Evolutionary conservation across 2,113 vertebrate genomes (phyloP).

Genomic region (Pampusana beccarii): DNA sequence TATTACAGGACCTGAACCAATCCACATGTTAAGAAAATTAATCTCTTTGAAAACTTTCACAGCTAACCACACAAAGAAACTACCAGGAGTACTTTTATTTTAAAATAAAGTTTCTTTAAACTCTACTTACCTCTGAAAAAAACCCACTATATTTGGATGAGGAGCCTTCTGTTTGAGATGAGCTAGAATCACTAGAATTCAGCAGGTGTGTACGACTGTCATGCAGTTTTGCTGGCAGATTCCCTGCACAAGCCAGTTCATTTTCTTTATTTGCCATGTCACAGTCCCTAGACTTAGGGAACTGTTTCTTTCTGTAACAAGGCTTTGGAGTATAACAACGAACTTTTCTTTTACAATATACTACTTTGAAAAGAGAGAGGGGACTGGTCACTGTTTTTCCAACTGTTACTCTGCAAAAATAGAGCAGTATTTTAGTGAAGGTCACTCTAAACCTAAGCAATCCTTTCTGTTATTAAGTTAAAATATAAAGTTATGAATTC

Average conservation of each 20-base stretch:
- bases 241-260: slow-evolving; percentile 88
- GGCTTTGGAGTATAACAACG: slow-evolving; percentile 70
- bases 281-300: slow-evolving; percentile 73
- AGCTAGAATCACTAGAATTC: slow-evolving; percentile 81
- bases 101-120: neutral
- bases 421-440: neutral
- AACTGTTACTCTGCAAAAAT: slow-evolving; percentile 72
- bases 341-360: slow-evolving; percentile 74
- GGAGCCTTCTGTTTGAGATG: slow-evolving; percentile 79
- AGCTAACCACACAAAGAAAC: neutral
- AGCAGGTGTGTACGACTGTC: slow-evolving; percentile 78
- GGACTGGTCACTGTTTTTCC: slow-evolving; percentile 75
- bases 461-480: neutral
- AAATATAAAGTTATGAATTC: neutral
- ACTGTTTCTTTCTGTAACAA: slow-evolving; percentile 75
- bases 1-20: neutral
- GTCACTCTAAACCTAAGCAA: neutral
- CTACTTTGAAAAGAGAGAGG: slow-evolving; percentile 71
- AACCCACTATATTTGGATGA: slow-evolving; percentile 86
- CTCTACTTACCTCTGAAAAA: slow-evolving; percentile 87
- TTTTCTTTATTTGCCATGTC: slow-evolving; percentile 92
- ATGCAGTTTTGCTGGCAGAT: slow-evolving; percentile 80
- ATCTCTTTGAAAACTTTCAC: neutral
- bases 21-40: neutral
- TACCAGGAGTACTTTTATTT: neutral